phyloP scores from a whole-genome alignment of 53 echinoderm and acorn worm species.

The Apostichopus leukothele region DNA sequence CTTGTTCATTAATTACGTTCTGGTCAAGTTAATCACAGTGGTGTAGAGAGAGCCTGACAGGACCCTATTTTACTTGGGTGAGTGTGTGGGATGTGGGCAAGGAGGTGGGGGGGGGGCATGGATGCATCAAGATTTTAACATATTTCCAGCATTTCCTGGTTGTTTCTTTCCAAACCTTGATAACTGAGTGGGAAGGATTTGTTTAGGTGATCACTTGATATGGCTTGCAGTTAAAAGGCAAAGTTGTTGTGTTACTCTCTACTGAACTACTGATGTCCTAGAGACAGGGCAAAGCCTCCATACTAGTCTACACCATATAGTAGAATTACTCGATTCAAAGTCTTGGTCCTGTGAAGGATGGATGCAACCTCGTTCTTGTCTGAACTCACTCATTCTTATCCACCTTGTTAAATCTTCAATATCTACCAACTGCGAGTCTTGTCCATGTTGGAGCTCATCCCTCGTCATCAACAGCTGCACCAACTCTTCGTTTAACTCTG shows the following conservation, averaged over 20 bases:
- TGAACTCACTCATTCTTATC: slow-evolving; percentile 99
- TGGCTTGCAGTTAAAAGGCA: slow-evolving; percentile 4
- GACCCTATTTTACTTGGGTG: too few species aligned
- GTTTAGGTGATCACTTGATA: not conserved
- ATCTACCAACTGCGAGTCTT: slow-evolving; percentile 95
- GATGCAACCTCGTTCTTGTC: slow-evolving; percentile 61
- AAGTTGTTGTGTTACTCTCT: not conserved
- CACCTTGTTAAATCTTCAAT: slow-evolving; percentile 99
- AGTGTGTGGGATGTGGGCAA: too few species aligned
- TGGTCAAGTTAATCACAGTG: not conserved
- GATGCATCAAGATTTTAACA: too few species aligned
- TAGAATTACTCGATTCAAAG: slow-evolving; percentile 35
- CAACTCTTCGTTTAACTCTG: slow-evolving; percentile 94
- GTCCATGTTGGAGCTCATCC: slow-evolving; percentile 88
- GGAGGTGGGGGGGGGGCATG: too few species aligned
- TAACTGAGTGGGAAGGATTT: too few species aligned
- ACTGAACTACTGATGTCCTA: not conserved
- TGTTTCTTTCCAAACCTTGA: too few species aligned
- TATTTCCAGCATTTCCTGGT: too few species aligned
- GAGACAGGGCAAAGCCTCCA: not conserved
- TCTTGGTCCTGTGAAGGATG: slow-evolving; percentile 32
- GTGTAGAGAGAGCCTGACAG: not conserved
- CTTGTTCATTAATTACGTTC: too few species aligned
- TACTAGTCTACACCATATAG: slow-evolving; percentile 39
- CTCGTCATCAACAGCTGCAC: slow-evolving; percentile 76